Base-by-base conservation (phyloP, 1,140 invertebrate species). In the Pseudomyrmex concolor region DNA sequence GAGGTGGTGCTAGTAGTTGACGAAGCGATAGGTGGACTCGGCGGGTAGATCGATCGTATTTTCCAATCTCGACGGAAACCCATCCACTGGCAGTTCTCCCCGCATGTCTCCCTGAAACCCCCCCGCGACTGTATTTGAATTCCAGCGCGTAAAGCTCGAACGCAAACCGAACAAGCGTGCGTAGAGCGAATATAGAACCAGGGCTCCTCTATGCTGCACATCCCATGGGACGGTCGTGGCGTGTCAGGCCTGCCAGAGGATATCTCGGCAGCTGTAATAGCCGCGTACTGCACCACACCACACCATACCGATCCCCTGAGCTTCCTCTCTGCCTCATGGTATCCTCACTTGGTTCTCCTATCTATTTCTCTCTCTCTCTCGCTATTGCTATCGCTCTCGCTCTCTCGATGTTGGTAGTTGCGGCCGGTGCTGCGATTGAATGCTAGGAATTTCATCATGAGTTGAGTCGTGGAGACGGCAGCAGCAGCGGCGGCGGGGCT, bases 381-480 rank as follows among this genome's bases (percentile, higher is more conserved):
- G 13, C 54, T 48, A 57, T 13, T 12, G 68, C 43, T 17, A 22
- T 85, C 48, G 45, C 59, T 68, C 25, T 34, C 60, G 13, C 43
- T 84, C 50, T 51, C 72, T 76, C 71, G 77, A 86, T 83, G 81
- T 83, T 84, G 87, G 90, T 92, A 90, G 91, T 89, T 92, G 92
- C 86, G 90, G 92, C 92, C 89, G 89, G 89, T 90, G 89, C 92
- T 93, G 91, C 93, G 91, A 94, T 94, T 94, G 93, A 94, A 94
- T 94, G 93, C 92, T 92, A 94, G 93, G 93, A 94, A 94, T 94
- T 94, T 94, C 94, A 94, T 94, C 93, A 94, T 93, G 92, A 94
- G 93, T 92, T 90, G 91, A 92, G 91, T 91, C 92, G 91, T 83
- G 89, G 90, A 92, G 92, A 91, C 90, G 83, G 76, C 54, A 86